Conservation (phyloP, 2,797 vertebrate species). For the Allobates femoralis region DNA sequence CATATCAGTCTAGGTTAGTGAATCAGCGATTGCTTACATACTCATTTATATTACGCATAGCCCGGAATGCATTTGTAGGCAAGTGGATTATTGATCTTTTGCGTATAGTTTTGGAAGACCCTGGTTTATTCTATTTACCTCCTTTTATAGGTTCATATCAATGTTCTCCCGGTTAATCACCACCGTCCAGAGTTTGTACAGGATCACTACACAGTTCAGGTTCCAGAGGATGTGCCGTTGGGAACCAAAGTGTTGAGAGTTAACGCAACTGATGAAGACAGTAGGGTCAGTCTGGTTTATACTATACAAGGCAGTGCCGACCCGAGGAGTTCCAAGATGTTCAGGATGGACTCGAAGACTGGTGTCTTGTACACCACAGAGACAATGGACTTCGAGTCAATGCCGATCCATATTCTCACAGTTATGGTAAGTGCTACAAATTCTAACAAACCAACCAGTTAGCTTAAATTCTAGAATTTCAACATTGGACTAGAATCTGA, state of each 20-base stretch:
- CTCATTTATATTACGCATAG: background rate
- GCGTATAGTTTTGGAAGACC: background rate
- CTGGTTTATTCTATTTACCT: background rate
- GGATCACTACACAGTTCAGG: slow-evolving; percentile 79
- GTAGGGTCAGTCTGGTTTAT: slow-evolving; percentile 86
- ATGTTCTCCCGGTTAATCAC: slow-evolving; percentile 89
- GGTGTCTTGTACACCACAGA: slow-evolving; percentile 85
- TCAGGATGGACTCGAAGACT: slow-evolving; percentile 90
- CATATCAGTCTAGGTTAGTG: background rate
- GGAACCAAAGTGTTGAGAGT: slow-evolving; percentile 88
- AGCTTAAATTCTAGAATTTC: background rate
- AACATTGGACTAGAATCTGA: background rate
- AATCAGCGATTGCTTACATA: background rate
- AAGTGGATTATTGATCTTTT: background rate
- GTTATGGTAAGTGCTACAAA: slow-evolving; percentile 84
- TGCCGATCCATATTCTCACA: slow-evolving; percentile 84
- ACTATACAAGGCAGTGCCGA: slow-evolving; percentile 88
- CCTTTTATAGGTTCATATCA: slow-evolving; percentile 86
- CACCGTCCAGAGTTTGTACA: slow-evolving; percentile 89
- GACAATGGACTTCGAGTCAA: slow-evolving; percentile 82
- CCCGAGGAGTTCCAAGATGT: slow-evolving; percentile 82
- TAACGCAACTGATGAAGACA: slow-evolving; percentile 86
- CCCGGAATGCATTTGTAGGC: background rate
- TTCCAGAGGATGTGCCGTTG: slow-evolving; percentile 88
- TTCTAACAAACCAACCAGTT: background rate